Evolutionary conservation across 2,797 vertebrate species (phyloP).

Genomic region (Myiotriccus ornatus): DNA sequence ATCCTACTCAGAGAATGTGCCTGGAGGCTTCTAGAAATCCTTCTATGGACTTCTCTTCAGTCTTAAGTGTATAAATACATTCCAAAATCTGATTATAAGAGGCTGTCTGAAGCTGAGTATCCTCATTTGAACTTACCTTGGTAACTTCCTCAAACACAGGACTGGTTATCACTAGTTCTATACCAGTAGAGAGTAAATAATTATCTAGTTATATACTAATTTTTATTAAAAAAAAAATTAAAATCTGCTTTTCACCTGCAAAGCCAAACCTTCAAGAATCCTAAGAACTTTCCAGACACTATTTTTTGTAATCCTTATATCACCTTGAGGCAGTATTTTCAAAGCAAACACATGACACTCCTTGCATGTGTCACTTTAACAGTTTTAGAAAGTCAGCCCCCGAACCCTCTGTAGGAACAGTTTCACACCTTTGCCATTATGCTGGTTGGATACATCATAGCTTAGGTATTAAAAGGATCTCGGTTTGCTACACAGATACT

Average conservation of each 20-base stretch:
- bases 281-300: background rate
- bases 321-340: background rate
- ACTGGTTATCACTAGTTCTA: background rate
- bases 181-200: background rate
- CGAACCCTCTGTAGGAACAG: constrained; percentile 3
- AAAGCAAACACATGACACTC: background rate
- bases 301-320: background rate
- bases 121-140: background rate
- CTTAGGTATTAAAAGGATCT: background rate
- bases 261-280: background rate
- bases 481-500: background rate
- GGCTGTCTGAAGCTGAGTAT: background rate
- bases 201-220: background rate
- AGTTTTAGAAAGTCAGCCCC: constrained; percentile 17
- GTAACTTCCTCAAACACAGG: background rate
- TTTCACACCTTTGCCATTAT: constrained; percentile 21
- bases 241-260: background rate
- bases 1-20: background rate
- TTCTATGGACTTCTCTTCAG: background rate
- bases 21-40: background rate
- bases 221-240: background rate
- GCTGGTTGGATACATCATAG: background rate
- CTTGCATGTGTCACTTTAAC: background rate
- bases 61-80: background rate
- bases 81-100: background rate